phyloP scores from a whole-genome alignment of 2,113 vertebrate genomes.

The Lates calcarifer region DNA sequence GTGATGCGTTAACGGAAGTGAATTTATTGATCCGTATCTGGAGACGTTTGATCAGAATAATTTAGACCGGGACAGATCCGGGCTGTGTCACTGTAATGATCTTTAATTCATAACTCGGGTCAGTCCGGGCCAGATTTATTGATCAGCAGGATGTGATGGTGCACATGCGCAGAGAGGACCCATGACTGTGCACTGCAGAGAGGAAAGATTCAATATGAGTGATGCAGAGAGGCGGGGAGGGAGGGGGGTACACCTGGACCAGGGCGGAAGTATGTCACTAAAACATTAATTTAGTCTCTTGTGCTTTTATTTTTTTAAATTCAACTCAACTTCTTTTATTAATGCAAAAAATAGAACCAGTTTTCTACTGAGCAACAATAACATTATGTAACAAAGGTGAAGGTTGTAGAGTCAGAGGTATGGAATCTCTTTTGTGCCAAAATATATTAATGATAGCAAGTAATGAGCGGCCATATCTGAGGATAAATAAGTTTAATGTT shows the following conservation, averaged over 20 bases:
- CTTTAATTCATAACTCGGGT: slow-evolving; percentile 50
- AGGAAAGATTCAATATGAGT: slow-evolving; percentile 40
- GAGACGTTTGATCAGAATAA: not conserved
- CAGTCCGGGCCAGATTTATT: slow-evolving; percentile 70
- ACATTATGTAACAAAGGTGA: too few species aligned
- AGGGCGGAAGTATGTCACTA: slow-evolving; percentile 8
- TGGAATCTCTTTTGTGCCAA: too few species aligned
- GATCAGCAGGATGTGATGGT: slow-evolving; percentile 64
- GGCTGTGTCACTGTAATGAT: not conserved
- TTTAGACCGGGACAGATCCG: not conserved
- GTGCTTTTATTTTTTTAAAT: not conserved
- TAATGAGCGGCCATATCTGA: too few species aligned
- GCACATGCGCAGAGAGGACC: slow-evolving; percentile 69
- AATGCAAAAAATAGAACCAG: too few species aligned
- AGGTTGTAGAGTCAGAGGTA: too few species aligned
- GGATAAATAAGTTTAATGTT: too few species aligned
- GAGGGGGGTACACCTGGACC: not conserved
- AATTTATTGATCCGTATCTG: not conserved
- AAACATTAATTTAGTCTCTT: not conserved
- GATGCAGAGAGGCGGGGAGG: slow-evolving; percentile 37
- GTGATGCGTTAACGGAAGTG: slow-evolving; percentile 9
- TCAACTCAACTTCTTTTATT: not conserved
- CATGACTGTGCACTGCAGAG: slow-evolving; percentile 82
- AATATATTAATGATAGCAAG: too few species aligned
- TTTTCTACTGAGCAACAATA: too few species aligned